A percentile compares a stretch with the other conserved stretches of the same genome.
Evolutionary conservation across 2,797 vertebrate species (phyloP).

Genomic region (Poecilia picta): DNA sequence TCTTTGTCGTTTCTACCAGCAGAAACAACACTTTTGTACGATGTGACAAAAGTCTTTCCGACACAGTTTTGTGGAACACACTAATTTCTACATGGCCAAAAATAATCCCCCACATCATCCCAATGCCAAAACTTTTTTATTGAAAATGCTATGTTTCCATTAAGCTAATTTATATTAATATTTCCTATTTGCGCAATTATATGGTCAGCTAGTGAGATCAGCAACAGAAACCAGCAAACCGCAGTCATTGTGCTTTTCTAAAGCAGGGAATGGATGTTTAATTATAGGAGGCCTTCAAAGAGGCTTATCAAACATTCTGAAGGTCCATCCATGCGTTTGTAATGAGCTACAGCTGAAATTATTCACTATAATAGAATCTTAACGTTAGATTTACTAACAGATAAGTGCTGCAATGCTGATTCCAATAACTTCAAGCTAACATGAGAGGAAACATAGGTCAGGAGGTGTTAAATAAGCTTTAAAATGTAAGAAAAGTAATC

Average conservation of each 20-base stretch:
- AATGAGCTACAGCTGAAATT: constrained; percentile 16
- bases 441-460: constrained; percentile 1
- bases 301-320: constrained; percentile 13
- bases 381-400: constrained; percentile 4
- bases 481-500: background rate
- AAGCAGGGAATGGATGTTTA: constrained; percentile 4
- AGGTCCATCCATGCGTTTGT: constrained; percentile 3
- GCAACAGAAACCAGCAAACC: constrained; percentile 4
- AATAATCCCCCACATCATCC: too few species aligned
- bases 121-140: too few species aligned
- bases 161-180: too few species aligned
- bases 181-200: too few species aligned
- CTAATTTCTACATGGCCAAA: too few species aligned
- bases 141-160: too few species aligned
- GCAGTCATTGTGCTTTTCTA: background rate
- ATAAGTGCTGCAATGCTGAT: background rate
- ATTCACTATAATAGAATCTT: constrained; percentile 12
- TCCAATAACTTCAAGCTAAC: background rate
- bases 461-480: background rate
- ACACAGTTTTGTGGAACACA: too few species aligned
- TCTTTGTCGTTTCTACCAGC: too few species aligned
- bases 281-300: constrained; percentile 33
- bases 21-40: too few species aligned
- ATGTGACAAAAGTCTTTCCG: too few species aligned
- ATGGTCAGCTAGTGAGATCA: background rate